Evolutionary conservation across 2,113 vertebrate genomes (phyloP).

Genomic region (Sisor rabdophorus): DNA sequence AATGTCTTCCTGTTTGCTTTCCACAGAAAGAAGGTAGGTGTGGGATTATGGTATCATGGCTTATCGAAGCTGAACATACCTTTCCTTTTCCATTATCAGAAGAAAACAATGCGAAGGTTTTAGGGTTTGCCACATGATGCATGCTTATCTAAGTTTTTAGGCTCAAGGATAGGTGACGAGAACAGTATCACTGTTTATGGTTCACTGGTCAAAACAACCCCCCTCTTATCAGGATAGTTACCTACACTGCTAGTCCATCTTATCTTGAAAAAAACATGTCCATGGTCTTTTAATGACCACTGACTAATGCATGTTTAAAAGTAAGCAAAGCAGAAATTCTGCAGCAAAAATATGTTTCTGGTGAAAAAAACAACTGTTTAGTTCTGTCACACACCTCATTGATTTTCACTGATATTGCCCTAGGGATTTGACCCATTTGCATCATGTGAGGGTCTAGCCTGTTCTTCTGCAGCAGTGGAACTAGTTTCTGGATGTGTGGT

Average conservation of each 20-base stretch:
- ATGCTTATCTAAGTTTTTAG: conserved; percentile 13
- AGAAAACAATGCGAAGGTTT: not conserved
- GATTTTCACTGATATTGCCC: not conserved
- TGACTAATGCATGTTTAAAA: conserved; percentile 56
- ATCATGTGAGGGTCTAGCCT: not conserved
- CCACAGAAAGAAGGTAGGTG: not conserved
- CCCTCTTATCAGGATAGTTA: conserved; percentile 37
- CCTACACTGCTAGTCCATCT: conserved; percentile 71
- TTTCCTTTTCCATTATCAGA: not conserved
- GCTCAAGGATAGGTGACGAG: conserved; percentile 33
- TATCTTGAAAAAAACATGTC: conserved; percentile 81
- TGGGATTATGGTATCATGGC: not conserved
- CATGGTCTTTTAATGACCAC: conserved; percentile 67
- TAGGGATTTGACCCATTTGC: conserved; percentile 33
- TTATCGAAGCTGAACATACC: not conserved
- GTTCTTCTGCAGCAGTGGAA: not conserved
- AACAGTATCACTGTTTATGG: conserved; percentile 31
- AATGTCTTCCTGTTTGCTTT: not conserved
- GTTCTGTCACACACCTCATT: conserved; percentile 12
- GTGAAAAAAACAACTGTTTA: not conserved
- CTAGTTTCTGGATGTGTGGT: not conserved
- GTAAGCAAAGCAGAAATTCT: not conserved
- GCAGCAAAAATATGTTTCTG: not conserved
- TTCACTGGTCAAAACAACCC: conserved; percentile 41
- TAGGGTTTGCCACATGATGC: not conserved